These are phyloP conservation scores for Phocides pigmalion DNA, from an alignment of 1,140 invertebrate genomes.

Conservation along the genomic window DNA sequence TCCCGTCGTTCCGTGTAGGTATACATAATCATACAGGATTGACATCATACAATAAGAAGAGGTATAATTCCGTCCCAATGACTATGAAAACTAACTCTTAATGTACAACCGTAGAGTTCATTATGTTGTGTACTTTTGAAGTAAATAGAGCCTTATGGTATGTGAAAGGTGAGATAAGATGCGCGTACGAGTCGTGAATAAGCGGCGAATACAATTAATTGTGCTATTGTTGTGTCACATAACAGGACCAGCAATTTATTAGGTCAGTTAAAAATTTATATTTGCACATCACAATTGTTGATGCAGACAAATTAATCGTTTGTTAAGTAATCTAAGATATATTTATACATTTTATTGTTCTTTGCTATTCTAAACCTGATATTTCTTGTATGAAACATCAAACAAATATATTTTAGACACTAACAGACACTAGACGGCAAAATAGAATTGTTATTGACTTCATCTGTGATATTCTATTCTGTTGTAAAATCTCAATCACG, in stretches of 20 bases:
- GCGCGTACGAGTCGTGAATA: conserved; percentile 28
- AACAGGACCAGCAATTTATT: conserved; percentile 19
- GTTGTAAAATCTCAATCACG: too few species aligned
- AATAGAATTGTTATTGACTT: too few species aligned
- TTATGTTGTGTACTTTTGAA: not conserved
- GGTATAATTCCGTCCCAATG: not conserved
- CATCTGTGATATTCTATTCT: too few species aligned
- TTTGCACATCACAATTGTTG: not conserved
- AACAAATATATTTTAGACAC: too few species aligned
- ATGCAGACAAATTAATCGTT: not conserved
- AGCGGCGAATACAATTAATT: conserved; percentile 43
- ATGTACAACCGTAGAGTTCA: not conserved
- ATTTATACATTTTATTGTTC: too few species aligned
- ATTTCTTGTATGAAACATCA: too few species aligned
- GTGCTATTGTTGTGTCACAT: conserved; percentile 41
- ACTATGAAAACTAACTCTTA: conserved; percentile 10
- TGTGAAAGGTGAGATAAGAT: conserved; percentile 26
- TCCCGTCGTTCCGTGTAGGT: conserved; percentile 5
- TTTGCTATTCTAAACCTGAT: too few species aligned
- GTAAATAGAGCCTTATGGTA: conserved; percentile 12
- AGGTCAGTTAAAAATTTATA: conserved; percentile 15
- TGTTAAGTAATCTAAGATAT: too few species aligned
- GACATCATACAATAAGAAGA: conserved; percentile 4
- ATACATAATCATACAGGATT: conserved; percentile 10
- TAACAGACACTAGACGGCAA: too few species aligned